phyloP scores from a whole-genome alignment of 2,797 vertebrate genomes.

The Gymnopithys bicolor region DNA sequence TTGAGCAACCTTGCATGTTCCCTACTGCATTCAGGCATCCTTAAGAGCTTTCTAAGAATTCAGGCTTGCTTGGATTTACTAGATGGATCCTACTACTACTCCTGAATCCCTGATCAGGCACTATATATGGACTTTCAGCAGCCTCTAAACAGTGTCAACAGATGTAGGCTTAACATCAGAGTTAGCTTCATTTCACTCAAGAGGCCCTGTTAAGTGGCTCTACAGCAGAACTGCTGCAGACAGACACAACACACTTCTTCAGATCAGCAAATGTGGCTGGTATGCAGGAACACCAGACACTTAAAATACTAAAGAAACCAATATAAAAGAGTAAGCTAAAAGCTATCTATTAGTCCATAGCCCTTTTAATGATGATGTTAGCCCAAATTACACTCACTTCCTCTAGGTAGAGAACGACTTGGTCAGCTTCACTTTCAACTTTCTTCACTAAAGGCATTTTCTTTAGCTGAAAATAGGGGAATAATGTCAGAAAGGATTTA shows the following conservation, averaged over 20 bases:
- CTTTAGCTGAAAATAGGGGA: slow-evolving; percentile 42
- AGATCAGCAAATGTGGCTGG: neutral
- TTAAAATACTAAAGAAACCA: neutral
- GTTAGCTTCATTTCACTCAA: neutral
- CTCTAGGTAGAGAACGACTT: slow-evolving; percentile 51
- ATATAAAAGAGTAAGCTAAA: neutral
- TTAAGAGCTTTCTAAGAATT: neutral
- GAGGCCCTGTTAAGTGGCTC: neutral
- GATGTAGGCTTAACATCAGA: neutral
- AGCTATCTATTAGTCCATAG: neutral
- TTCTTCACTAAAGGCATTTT: slow-evolving; percentile 66
- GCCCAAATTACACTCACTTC: slow-evolving; percentile 49
- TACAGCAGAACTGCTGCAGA: neutral
- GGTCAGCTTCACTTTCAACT: slow-evolving; percentile 57
- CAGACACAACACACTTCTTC: neutral
- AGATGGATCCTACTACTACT: neutral
- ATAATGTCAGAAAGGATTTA: neutral
- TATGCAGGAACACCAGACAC: neutral
- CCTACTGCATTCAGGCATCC: neutral
- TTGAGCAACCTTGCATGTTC: neutral
- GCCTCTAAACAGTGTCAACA: neutral
- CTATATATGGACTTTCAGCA: neutral
- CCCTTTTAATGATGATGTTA: neutral
- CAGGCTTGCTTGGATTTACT: neutral
- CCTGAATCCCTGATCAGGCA: neutral